These are phyloP conservation scores for Homalodisca vitripennis DNA, from an alignment of 1,140 invertebrate genomes.

Conservation along the genomic window DNA sequence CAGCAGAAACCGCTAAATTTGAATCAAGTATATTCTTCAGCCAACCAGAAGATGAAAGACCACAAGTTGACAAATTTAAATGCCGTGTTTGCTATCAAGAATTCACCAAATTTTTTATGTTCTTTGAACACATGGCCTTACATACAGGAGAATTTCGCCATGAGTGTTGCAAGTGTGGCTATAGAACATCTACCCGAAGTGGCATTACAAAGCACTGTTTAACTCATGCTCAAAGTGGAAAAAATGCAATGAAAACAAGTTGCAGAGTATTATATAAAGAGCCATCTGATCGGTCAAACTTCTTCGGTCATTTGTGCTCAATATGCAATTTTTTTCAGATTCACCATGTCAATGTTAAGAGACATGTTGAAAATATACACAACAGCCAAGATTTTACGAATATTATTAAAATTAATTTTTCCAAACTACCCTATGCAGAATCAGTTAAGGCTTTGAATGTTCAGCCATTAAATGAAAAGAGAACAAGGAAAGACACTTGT, in stretches of 20 bases:
- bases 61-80: neutral
- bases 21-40: neutral
- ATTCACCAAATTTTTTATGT: neutral
- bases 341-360: neutral
- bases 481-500: no score
- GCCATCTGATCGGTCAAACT: neutral
- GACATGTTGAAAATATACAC: neutral
- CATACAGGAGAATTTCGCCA: conserved; percentile 12
- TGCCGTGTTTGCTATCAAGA: neutral
- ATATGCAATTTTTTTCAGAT: conserved; percentile 18
- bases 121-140: conserved; percentile 12
- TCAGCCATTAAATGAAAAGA: no score
- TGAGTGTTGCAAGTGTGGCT: conserved; percentile 15
- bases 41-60: neutral
- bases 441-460: no score
- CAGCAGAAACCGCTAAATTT: neutral
- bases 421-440: neutral
- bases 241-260: neutral
- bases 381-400: neutral
- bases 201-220: conserved; percentile 2
- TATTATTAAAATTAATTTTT: conserved; percentile 13
- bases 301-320: neutral
- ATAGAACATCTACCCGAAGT: neutral
- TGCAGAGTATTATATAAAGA: conserved; percentile 16
- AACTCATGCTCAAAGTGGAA: neutral